These are phyloP conservation scores for Gila orcuttii DNA, from an alignment of 2,113 vertebrate species.

Conservation along the genomic window DNA sequence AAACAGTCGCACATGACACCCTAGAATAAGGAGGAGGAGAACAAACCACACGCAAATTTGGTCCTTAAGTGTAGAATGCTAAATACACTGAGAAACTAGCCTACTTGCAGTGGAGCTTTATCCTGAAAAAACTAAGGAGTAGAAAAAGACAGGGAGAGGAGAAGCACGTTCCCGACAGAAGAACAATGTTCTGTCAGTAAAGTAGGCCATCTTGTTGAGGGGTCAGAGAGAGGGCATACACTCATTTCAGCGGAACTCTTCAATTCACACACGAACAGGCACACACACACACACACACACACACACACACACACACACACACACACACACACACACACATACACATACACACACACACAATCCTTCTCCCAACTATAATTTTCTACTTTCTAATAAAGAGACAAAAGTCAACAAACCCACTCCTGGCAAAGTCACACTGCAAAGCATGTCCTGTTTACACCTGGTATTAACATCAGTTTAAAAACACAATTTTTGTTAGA, in stretches of 20 bases:
- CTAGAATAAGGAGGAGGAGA: background rate
- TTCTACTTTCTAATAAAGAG: background rate
- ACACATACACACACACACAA: background rate
- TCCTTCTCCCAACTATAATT: background rate
- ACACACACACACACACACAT: background rate
- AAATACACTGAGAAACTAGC: background rate
- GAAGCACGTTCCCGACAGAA: background rate
- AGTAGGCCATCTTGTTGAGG: constrained; percentile 43
- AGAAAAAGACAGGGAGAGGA: background rate
- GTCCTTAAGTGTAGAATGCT: background rate
- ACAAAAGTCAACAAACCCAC: background rate
- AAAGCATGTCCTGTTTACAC: background rate
- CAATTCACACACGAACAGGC: background rate
- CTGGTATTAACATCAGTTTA: background rate
- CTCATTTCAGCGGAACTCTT: constrained; percentile 13
- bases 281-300: background rate
- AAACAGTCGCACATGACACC: background rate
- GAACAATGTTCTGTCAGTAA: constrained; percentile 47
- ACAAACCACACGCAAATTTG: background rate
- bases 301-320: background rate
- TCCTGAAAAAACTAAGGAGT: background rate
- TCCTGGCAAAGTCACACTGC: background rate
- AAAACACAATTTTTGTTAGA: background rate
- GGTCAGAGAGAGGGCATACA: constrained; percentile 32
- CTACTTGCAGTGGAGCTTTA: background rate